phyloP scores from a whole-genome alignment of 2,797 vertebrate species.

The Odontamblyopus lacepedii region DNA sequence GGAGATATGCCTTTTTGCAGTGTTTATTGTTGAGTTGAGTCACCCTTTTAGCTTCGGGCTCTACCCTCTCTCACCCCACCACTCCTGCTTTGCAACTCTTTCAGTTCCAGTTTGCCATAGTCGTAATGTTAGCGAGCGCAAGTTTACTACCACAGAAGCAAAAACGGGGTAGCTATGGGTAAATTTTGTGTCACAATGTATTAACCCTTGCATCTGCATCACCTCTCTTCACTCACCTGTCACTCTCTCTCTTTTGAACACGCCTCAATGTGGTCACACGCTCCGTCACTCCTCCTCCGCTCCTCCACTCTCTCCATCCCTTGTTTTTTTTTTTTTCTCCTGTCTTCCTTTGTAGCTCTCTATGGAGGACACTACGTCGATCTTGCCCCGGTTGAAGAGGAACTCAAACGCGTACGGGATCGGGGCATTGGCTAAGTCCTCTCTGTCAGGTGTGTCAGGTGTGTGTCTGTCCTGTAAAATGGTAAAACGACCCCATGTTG shows the following conservation, averaged over 20 bases:
- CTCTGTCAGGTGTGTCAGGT: conserved; percentile 97
- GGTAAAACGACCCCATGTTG: conserved; percentile 84
- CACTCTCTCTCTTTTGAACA: conserved; percentile 75
- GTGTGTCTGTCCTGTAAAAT: conserved; percentile 78
- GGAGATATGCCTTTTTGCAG: not conserved
- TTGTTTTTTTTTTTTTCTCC: conserved; percentile 62
- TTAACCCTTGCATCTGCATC: conserved; percentile 68
- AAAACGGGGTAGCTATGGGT: conserved; percentile 18
- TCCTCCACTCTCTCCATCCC: conserved; percentile 38
- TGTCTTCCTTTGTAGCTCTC: conserved; percentile 85
- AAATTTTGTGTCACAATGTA: conserved; percentile 31
- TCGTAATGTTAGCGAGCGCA: conserved; percentile 62
- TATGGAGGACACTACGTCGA: conserved; percentile 99
- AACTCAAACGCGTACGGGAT: conserved; percentile 98
- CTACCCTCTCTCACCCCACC: conserved; percentile 40
- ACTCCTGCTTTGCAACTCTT: conserved; percentile 42
- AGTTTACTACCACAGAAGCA: conserved; percentile 26
- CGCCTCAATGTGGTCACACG: conserved; percentile 75
- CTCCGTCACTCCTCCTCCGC: conserved; percentile 55
- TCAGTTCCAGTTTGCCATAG: conserved; percentile 46
- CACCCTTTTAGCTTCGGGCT: conserved; percentile 59
- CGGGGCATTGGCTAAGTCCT: conserved; percentile 98
- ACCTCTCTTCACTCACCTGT: conserved; percentile 70
- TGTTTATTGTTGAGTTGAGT: conserved; percentile 52
- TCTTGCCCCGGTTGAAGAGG: conserved; percentile 95